Percentiles rank a stretch among this genome's conserved stretches.
These are phyloP conservation scores for Prosapia bicincta DNA, from an alignment of 2,888 invertebrate species.

Conservation along the genomic window DNA sequence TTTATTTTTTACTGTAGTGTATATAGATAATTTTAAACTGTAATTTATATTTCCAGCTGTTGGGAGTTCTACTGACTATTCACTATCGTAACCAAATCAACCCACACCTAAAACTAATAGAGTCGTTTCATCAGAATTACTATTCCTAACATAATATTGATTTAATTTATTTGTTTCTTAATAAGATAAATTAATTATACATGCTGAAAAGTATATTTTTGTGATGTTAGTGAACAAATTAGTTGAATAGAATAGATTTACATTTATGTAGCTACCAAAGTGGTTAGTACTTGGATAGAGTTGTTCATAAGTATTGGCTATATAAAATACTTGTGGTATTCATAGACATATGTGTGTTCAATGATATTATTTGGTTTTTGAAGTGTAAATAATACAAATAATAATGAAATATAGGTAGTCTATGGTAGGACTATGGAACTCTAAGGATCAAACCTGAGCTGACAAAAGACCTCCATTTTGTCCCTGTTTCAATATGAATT, in stretches of 20 bases:
- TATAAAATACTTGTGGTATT: too few relatives aligned
- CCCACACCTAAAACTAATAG: background rate
- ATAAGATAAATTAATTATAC: background rate
- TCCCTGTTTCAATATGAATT: too few relatives aligned
- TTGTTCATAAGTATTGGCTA: background rate
- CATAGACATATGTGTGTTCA: too few relatives aligned
- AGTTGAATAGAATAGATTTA: background rate
- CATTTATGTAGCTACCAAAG: background rate
- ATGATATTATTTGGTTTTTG: too few relatives aligned
- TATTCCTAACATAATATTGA: background rate
- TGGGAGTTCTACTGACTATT: background rate
- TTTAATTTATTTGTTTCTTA: background rate
- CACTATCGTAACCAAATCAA: background rate
- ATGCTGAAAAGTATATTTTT: background rate
- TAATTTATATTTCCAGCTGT: background rate
- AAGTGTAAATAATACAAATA: too few relatives aligned
- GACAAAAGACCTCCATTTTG: too few relatives aligned
- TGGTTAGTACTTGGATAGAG: background rate
- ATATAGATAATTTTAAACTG: too few relatives aligned
- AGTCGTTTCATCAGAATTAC: background rate
- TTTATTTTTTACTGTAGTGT: too few relatives aligned
- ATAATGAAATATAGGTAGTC: too few relatives aligned
- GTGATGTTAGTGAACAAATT: background rate
- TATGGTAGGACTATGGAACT: too few relatives aligned
- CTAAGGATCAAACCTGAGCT: too few relatives aligned